Conservation (phyloP, 1,140 invertebrate species). For the Sinonovacula constricta region DNA sequence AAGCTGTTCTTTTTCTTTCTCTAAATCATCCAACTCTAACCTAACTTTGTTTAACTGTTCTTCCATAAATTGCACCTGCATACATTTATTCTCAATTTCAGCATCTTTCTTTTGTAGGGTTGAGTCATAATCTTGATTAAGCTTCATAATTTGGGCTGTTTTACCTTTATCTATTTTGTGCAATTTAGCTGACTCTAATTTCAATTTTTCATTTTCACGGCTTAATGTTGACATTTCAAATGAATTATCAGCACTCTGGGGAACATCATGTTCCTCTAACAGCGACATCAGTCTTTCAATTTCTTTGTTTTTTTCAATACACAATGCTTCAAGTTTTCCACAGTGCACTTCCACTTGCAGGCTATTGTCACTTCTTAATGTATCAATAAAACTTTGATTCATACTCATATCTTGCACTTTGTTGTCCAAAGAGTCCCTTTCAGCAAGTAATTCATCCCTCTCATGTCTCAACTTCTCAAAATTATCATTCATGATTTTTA, state of each 20-base stretch:
- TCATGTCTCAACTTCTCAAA: conserved; percentile 44
- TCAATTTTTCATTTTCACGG: conserved; percentile 49
- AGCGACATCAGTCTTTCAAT: conserved; percentile 14
- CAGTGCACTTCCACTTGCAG: conserved; percentile 14
- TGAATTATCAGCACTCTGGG: background rate
- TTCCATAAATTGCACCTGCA: conserved; percentile 25
- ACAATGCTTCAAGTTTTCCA: conserved; percentile 31
- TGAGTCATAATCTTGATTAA: conserved; percentile 29
- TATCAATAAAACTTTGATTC: conserved; percentile 29
- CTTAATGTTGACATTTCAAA: conserved; percentile 24
- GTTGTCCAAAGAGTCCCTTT: conserved; percentile 43
- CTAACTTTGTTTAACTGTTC: background rate
- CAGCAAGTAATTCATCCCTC: conserved; percentile 28
- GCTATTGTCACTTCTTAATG: conserved; percentile 16
- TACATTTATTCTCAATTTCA: conserved; percentile 23
- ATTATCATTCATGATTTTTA: conserved; percentile 46
- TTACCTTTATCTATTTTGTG: conserved; percentile 45
- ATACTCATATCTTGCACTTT: conserved; percentile 47
- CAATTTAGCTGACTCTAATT: conserved; percentile 30
- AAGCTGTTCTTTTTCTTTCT: conserved; percentile 36
- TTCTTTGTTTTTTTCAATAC: conserved; percentile 33
- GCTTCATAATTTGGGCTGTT: conserved; percentile 44
- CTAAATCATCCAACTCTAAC: conserved; percentile 4
- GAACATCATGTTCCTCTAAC: conserved; percentile 1
- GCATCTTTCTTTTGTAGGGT: conserved; percentile 15